Base-by-base conservation (phyloP, 2,888 invertebrate genomes). In the Patella caerulea region DNA sequence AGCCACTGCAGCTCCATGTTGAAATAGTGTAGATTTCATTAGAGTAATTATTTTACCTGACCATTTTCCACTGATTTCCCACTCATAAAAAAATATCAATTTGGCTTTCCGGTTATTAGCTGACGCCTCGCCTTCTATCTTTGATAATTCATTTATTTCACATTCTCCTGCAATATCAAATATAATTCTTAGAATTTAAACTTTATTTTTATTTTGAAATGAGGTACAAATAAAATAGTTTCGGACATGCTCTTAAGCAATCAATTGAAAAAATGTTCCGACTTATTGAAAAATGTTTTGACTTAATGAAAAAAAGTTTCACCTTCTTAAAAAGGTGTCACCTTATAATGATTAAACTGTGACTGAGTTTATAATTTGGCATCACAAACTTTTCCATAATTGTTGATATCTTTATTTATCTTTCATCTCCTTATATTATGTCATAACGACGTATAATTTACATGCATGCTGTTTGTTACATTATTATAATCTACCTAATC, bases 61-160 rank as follows among this genome's bases (percentile, higher is more conserved):
- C 98, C 98, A 99, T 87, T 96, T 96, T 80, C 98, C 93, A 82
- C 95, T 94, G 73, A 99, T 94, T 84, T 96, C 95, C 99, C 99
- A 99, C 92, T 99, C 99, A 92, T 98, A 99, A 92, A 99, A 98
- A 92, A 98, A 98, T 91, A 99, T 99, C 83, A 99, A 93, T 92
- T 99, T 99, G 75, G 98, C 99, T 94, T 99, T 99, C 84, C 99
- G 94, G 92, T 99, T 99, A 92, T 97, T 99, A 0, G 96, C 98
- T 4, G 96, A 95, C 0, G 99, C 99, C 92, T 99, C 99, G 0
- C 99, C 99, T 78, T 96, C 96, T 76, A 96, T 94, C 91, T 95
- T 96, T 69, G 96, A 95, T 70, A 98, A 92, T 86, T 96, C 95
- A 2, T 94, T 94, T 73, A 99, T 94, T 89, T 94, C 94, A 92